Evolutionary conservation across 2,113 vertebrate genomes (phyloP).

Genomic region (Puma concolor): DNA sequence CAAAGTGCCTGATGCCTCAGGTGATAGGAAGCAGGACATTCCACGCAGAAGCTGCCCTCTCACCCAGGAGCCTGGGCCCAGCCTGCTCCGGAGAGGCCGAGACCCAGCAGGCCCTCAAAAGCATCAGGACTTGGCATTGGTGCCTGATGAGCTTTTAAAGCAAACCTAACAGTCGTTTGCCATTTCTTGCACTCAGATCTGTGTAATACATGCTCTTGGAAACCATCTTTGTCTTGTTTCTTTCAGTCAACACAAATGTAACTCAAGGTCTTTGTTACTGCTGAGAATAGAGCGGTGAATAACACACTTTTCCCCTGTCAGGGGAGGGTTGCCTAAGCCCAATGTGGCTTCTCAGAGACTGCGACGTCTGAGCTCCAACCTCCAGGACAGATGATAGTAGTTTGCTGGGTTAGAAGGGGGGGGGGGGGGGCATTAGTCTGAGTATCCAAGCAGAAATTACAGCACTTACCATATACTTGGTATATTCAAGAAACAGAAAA

Average conservation of each 20-base stretch:
- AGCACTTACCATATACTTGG: neutral
- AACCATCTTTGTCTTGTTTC: slow-evolving; percentile 63
- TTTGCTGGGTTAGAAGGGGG: neutral
- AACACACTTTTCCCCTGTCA: neutral
- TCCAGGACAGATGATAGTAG: neutral
- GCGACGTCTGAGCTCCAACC: neutral
- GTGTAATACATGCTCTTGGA: slow-evolving; percentile 78
- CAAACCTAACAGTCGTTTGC: slow-evolving; percentile 64
- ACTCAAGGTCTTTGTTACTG: neutral
- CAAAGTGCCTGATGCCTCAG: slow-evolving; percentile 75
- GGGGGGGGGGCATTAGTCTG: neutral
- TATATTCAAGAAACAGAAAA: neutral
- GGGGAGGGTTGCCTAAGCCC: neutral
- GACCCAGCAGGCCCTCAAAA: slow-evolving; percentile 53
- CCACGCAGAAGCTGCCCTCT: slow-evolving; percentile 41
- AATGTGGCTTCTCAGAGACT: neutral
- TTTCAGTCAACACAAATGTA: neutral
- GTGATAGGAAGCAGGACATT: slow-evolving; percentile 56
- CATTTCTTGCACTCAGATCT: slow-evolving; percentile 56
- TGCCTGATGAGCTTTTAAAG: slow-evolving; percentile 70
- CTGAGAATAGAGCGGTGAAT: neutral
- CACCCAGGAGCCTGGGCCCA: slow-evolving; percentile 50
- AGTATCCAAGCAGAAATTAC: neutral
- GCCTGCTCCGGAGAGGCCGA: slow-evolving; percentile 31
- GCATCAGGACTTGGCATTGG: slow-evolving; percentile 54